Percentiles rank a stretch among this genome's conserved stretches.
Conservation (phyloP, 2,888 invertebrate genomes). For the Tridacna crocea region DNA sequence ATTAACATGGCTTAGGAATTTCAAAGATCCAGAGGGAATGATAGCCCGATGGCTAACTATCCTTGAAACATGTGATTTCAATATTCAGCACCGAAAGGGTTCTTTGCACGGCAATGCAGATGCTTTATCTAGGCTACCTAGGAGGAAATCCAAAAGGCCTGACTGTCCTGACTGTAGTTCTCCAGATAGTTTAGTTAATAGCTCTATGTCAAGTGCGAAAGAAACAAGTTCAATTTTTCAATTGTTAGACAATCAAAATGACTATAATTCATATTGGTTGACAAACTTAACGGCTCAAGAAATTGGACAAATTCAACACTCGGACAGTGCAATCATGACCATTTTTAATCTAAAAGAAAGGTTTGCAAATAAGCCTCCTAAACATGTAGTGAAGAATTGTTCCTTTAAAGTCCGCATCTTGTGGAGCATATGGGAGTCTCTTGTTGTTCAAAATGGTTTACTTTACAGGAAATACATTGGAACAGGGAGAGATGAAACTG, state of each 20-base stretch:
- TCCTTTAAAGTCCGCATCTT: conserved; percentile 18
- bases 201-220: not conserved
- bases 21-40: too few species aligned
- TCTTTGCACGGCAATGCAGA: conserved; percentile 20
- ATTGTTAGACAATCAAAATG: conserved; percentile 16
- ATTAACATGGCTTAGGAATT: too few species aligned
- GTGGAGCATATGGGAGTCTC: conserved; percentile 42
- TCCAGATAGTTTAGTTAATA: not conserved
- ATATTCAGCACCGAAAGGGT: conserved; percentile 29
- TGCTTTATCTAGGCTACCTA: conserved; percentile 23
- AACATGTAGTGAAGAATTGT: conserved; percentile 19
- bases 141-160: conserved; percentile 30
- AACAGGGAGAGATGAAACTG: not conserved
- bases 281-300: conserved; percentile 18
- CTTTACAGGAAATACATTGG: conserved; percentile 35
- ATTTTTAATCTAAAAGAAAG: conserved; percentile 25
- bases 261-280: conserved; percentile 19
- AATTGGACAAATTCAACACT: too few species aligned
- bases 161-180: conserved; percentile 17
- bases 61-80: conserved; percentile 42
- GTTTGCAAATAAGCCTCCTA: conserved; percentile 35
- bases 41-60: conserved; percentile 35
- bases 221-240: not conserved
- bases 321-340: conserved; percentile 21
- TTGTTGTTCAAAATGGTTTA: conserved; percentile 28